Conservation (phyloP, 2,888 invertebrate genomes). For the Blastobasis adustella region DNA sequence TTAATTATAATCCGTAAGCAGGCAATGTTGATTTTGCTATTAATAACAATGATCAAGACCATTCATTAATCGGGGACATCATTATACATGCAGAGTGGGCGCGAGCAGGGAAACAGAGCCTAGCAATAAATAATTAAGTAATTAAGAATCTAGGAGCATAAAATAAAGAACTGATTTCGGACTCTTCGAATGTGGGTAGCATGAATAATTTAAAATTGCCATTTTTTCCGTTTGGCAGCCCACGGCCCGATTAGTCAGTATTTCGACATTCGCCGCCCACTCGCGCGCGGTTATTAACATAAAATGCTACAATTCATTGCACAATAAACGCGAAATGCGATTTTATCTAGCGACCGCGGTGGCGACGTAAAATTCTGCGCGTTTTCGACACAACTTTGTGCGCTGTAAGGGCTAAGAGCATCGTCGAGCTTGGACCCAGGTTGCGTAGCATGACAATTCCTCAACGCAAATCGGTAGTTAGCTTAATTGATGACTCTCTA, state of each 20-base stretch:
- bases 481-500: no score
- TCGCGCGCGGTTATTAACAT: slow-evolving; percentile 59
- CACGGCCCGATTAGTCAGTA: slow-evolving; percentile 70
- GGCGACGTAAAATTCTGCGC: slow-evolving; percentile 36
- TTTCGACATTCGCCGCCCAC: slow-evolving; percentile 69
- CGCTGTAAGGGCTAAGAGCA: no score
- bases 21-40: slow-evolving; percentile 20
- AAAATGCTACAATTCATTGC: slow-evolving; percentile 69
- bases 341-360: slow-evolving; percentile 60
- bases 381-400: slow-evolving; percentile 20
- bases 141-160: slow-evolving; percentile 60
- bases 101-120: slow-evolving; percentile 8
- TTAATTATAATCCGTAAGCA: slow-evolving; percentile 6
- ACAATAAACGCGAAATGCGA: slow-evolving; percentile 66
- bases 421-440: no score
- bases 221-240: slow-evolving; percentile 63
- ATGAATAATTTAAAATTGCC: slow-evolving; percentile 72
- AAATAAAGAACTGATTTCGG: slow-evolving; percentile 53
- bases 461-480: no score
- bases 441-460: no score
- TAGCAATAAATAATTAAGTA: slow-evolving; percentile 56
- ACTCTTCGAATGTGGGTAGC: slow-evolving; percentile 55
- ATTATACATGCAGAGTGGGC: no score
- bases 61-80: slow-evolving; percentile 9
- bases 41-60: slow-evolving; percentile 19